Evolutionary conservation across 2,888 invertebrate species (phyloP).

Genomic region (Eueremaeus valkanovi): DNA sequence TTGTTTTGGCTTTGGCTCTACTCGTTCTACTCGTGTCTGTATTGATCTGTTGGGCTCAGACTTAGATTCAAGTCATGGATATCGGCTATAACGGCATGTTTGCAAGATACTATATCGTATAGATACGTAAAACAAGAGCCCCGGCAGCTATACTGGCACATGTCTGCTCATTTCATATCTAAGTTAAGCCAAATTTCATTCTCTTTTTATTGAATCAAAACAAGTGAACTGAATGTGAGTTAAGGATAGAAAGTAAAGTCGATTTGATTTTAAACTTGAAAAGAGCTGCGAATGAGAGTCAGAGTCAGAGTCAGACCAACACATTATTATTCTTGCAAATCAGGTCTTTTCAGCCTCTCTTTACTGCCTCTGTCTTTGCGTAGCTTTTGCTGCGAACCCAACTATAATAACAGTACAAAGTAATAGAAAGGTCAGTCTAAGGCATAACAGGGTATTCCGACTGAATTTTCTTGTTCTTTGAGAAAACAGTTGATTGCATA

Average conservation of each 20-base stretch:
- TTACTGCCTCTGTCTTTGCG: no score
- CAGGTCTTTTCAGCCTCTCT: no score
- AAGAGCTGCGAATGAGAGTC: no score
- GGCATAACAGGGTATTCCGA: no score
- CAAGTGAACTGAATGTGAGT: slow-evolving; percentile 2
- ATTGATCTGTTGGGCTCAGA: slow-evolving; percentile 23
- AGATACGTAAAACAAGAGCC: background rate
- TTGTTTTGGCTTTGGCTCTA: background rate
- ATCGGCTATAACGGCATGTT: no score
- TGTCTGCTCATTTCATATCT: slow-evolving; percentile 28
- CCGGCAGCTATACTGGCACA: background rate
- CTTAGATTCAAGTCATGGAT: background rate
- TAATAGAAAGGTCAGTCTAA: no score
- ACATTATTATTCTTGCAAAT: no score
- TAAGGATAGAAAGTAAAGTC: background rate
- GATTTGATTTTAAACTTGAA: background rate
- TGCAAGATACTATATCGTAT: background rate
- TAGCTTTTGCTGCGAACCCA: no score
- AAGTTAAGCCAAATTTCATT: slow-evolving; percentile 16
- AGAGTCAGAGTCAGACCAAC: no score
- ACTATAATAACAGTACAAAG: no score
- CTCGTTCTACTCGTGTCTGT: background rate
- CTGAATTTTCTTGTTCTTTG: no score
- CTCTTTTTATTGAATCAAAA: slow-evolving; percentile 24
- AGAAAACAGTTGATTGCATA: no score